Base-by-base conservation (phyloP, 2,888 invertebrate genomes). In the Coecobrya sp. region DNA sequence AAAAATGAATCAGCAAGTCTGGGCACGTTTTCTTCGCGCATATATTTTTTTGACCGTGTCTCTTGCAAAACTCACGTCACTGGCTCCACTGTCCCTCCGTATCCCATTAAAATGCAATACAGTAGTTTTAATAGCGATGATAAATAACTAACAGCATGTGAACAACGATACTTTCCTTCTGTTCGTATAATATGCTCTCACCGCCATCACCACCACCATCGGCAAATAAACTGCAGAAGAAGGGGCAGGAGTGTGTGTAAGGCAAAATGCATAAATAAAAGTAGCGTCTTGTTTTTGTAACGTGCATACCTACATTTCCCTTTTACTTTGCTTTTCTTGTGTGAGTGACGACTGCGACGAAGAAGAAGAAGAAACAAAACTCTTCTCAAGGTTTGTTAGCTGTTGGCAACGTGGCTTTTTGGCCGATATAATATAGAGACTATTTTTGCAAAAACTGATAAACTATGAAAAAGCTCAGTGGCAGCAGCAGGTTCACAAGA, bases 71-170 rank as follows among this genome's bases (percentile, higher is more conserved):
- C 65, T 79, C 79, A 84, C 91, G 91, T 91, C 91, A 91, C 91
- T 87, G 91, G 91, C 91, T 91, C 91, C 91, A 91, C 81, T 91
- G 91, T 91, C 91, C 91, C 70, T 91, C 91, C 59, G 19, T 82
- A 81, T 82, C 73, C 45, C 73, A 91, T 86, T 86, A 86, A 84
- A 68, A 84, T 62, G 62, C 84, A 84, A 84, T 84, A 70, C 55
- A 86, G 52, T 59, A 62, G 82, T 65, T 65, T 84, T 84, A 84
- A 62, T 65, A 42, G 65, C 42, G 62, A 84, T 45, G 84, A 84
- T 84, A 62, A 42, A 62, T 62, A 81, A 36, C 36, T 36, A 82
- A 45, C 65, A 65, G 45, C 65, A 70, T 86, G 70, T 70, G 59
- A 49, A 16, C 62, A 62, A 59, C 27, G 36, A 27, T 81, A 82